Conservation (phyloP, 2,797 vertebrate species). For the Bradypodion pumilum region DNA sequence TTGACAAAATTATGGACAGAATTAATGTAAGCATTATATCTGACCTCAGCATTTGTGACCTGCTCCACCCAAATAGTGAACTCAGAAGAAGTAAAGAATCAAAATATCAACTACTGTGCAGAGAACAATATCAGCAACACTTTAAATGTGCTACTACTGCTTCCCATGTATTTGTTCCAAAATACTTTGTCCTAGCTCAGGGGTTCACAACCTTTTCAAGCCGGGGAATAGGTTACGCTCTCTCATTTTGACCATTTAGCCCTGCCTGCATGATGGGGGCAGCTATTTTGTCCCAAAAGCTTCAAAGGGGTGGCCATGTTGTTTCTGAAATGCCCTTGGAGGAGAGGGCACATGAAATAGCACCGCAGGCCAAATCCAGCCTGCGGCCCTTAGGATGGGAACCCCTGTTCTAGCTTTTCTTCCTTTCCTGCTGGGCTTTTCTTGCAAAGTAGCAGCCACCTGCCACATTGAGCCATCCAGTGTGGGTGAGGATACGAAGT, state of each 20-base stretch:
- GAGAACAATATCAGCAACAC: background rate
- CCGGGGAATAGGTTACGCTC: no score
- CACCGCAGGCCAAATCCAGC: no score
- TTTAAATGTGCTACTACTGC: background rate
- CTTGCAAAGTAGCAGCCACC: background rate
- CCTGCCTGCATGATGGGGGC: no score
- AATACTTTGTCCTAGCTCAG: no score
- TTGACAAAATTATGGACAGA: background rate
- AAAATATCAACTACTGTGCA: background rate
- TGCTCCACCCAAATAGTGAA: background rate
- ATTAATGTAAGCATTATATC: slow-evolving; percentile 30
- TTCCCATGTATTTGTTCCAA: slow-evolving; percentile 3
- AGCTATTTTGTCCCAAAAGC: no score
- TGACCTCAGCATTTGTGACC: background rate
- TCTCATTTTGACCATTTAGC: no score
- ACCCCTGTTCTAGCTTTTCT: background rate
- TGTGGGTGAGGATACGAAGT: background rate
- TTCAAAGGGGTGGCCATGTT: no score
- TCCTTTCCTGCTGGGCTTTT: background rate
- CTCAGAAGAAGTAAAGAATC: background rate
- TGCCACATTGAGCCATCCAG: background rate
- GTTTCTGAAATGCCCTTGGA: no score
- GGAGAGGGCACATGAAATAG: no score
- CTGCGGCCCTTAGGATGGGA: no score
- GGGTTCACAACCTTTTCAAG: no score